A percentile compares a stretch with the other conserved stretches of the same genome.
Conservation (phyloP, 1,140 invertebrate genomes). For the Eueides isabella region DNA sequence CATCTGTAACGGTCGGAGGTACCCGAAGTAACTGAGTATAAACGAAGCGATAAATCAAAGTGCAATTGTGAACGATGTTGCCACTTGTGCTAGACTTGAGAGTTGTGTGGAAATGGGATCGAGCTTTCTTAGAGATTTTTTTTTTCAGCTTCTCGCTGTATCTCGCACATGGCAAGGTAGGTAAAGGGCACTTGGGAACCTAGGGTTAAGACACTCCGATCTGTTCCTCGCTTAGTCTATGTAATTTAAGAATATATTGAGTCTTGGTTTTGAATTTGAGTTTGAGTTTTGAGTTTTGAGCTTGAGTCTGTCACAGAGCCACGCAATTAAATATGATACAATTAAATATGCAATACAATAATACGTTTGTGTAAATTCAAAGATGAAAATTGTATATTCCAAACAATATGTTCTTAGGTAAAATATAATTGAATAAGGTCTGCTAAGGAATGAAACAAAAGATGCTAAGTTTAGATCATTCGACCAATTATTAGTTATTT, state of each 20-base stretch:
- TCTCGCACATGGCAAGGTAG: no score
- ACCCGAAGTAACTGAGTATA: constrained; percentile 61
- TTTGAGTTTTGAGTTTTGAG: no score
- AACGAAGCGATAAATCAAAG: constrained; percentile 74
- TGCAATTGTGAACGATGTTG: constrained; percentile 59
- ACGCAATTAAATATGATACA: no score
- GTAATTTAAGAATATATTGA: no score
- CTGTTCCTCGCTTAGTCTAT: no score
- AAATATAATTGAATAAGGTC: constrained; percentile 75
- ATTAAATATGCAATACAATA: not conserved
- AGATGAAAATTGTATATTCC: not conserved
- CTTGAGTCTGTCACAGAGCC: no score
- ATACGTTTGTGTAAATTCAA: not conserved
- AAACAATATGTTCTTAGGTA: constrained; percentile 39
- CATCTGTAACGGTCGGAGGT: constrained; percentile 44
- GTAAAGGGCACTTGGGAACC: no score
- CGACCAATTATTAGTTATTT: constrained; percentile 4
- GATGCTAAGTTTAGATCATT: not conserved
- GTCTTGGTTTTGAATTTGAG: no score
- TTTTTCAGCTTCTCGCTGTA: no score
- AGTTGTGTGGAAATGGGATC: not conserved
- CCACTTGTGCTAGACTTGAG: constrained; percentile 45
- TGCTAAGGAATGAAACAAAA: constrained; percentile 15
- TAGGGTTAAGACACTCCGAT: no score
- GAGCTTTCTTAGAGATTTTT: not conserved